phyloP scores from a whole-genome alignment of 1,140 invertebrate species.

The Nilaparvata lugens region DNA sequence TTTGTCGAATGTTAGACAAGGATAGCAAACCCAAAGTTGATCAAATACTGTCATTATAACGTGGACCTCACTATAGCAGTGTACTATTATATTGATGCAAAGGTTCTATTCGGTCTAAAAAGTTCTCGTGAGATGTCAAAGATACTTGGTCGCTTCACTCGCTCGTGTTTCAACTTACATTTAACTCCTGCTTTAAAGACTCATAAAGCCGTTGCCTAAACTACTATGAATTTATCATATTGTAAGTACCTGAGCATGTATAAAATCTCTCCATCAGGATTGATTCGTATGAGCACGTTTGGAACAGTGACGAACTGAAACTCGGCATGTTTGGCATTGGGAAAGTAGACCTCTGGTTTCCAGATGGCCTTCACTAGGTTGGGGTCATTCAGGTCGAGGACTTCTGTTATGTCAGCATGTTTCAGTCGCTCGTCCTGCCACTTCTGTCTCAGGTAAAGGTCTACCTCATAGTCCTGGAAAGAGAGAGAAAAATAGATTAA shows the following conservation, averaged over 20 bases:
- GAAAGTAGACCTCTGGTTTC: slow-evolving; percentile 60
- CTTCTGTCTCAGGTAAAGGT: slow-evolving; percentile 46
- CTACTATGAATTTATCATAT: too few relatives aligned
- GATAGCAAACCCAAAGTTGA: too few relatives aligned
- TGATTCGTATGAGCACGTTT: slow-evolving; percentile 55
- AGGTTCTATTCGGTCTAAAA: too few relatives aligned
- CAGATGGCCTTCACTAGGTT: slow-evolving; percentile 50
- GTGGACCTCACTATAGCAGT: too few relatives aligned
- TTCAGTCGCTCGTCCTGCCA: slow-evolving; percentile 46
- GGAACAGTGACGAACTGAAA: slow-evolving; percentile 58
- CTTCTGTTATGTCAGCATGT: slow-evolving; percentile 40
- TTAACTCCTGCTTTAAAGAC: too few relatives aligned
- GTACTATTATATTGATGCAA: too few relatives aligned
- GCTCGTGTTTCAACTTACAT: too few relatives aligned
- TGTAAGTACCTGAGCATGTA: slow-evolving; percentile 48
- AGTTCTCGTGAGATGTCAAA: too few relatives aligned
- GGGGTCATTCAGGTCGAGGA: slow-evolving; percentile 46
- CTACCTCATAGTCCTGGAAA: slow-evolving; percentile 48
- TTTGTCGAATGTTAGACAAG: too few relatives aligned
- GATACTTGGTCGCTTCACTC: too few relatives aligned
- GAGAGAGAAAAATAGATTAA: not conserved
- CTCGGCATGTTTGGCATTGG: slow-evolving; percentile 56
- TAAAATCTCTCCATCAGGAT: slow-evolving; percentile 49
- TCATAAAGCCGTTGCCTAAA: too few relatives aligned
- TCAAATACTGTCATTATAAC: too few relatives aligned